Percentiles rank a stretch among this genome's conserved stretches.
phyloP scores from a whole-genome alignment of 2,113 vertebrate species.

The Nycticorax nycticorax region DNA sequence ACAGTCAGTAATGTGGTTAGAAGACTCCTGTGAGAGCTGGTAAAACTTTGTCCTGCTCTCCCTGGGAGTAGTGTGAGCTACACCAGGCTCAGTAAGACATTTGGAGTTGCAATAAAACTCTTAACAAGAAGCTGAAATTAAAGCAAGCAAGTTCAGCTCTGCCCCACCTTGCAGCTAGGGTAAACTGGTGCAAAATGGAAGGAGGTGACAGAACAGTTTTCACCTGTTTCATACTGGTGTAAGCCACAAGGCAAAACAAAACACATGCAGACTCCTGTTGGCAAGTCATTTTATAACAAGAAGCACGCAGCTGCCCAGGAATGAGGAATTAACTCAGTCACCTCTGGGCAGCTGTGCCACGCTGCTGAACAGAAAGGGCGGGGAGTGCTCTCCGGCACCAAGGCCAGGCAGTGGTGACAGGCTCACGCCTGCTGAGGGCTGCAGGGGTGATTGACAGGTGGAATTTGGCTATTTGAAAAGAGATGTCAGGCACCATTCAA shows the following conservation, averaged over 20 bases:
- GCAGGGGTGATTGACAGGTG: not conserved
- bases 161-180: not conserved
- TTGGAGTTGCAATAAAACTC: not conserved
- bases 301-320: not conserved
- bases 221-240: not conserved
- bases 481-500: not conserved
- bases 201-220: not conserved
- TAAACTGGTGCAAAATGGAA: not conserved
- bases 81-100: not conserved
- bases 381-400: rapidly evolving
- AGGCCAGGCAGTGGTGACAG: rapidly evolving
- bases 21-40: not conserved
- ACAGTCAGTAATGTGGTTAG: not conserved
- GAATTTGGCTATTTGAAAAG: not conserved
- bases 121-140: not conserved
- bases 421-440: not conserved
- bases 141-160: not conserved
- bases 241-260: not conserved
- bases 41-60: not conserved
- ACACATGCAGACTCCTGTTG: not conserved
- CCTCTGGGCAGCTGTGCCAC: not conserved
- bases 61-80: too few species aligned
- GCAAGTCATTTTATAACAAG: not conserved
- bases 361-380: not conserved
- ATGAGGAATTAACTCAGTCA: not conserved